phyloP scores from a whole-genome alignment of 2,888 invertebrate genomes.

The Apamea monoglypha region DNA sequence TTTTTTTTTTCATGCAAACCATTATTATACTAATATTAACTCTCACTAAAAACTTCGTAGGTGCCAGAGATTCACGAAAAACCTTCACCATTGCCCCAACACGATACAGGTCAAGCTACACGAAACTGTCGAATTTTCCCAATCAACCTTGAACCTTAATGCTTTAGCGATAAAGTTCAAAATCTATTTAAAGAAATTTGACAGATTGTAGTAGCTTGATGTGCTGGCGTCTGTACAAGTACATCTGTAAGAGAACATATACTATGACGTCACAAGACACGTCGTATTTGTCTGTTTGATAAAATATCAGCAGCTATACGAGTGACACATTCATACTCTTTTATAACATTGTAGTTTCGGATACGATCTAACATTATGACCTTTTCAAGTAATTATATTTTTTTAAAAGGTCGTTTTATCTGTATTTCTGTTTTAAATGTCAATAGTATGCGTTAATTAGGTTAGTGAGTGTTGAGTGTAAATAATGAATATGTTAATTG shows the following conservation, averaged over 20 bases:
- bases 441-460: conserved; percentile 25
- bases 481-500: not conserved
- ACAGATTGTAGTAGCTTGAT: too few species aligned
- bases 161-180: too few species aligned
- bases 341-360: conserved; percentile 14
- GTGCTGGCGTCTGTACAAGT: too few species aligned
- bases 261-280: conserved; percentile 31
- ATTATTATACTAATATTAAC: not conserved
- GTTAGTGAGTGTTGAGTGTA: conserved; percentile 8
- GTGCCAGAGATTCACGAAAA: conserved; percentile 4
- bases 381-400: conserved; percentile 39
- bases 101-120: too few species aligned
- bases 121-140: too few species aligned
- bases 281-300: conserved; percentile 6
- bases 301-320: conserved; percentile 32
- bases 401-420: conserved; percentile 19
- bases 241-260: not conserved
- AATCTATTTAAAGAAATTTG: too few species aligned
- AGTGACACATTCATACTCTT: conserved; percentile 34
- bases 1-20: too few species aligned
- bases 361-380: conserved; percentile 14
- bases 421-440: conserved; percentile 26
- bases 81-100: conserved; percentile 36
- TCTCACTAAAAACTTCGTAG: not conserved
- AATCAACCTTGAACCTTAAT: too few species aligned